Conservation (phyloP, 2,888 invertebrate genomes). For the Ophraella communa region DNA sequence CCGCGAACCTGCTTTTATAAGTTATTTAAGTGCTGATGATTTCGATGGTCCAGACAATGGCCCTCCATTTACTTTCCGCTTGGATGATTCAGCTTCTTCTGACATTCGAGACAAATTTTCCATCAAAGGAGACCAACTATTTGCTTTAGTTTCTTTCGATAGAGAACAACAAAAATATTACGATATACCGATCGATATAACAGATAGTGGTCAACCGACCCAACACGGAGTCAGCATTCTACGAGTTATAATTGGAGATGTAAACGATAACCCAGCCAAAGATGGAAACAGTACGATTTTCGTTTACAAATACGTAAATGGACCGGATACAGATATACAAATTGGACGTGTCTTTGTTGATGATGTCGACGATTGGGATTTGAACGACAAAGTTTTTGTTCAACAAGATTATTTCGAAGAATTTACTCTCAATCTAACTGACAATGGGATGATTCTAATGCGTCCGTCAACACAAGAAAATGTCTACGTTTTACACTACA, state of each 20-base stretch:
- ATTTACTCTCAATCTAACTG: slow-evolving; percentile 73
- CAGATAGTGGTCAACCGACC: slow-evolving; percentile 79
- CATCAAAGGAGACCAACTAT: slow-evolving; percentile 70
- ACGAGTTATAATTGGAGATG: slow-evolving; percentile 90
- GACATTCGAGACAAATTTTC: slow-evolving; percentile 76
- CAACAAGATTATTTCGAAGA: slow-evolving; percentile 65
- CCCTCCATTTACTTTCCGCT: slow-evolving; percentile 79
- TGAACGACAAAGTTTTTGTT: slow-evolving; percentile 84
- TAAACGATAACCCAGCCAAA: slow-evolving; percentile 90
- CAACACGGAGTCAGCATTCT: slow-evolving; percentile 83
- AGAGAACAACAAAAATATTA: slow-evolving; percentile 88
- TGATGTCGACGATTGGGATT: slow-evolving; percentile 97
- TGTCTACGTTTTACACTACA: slow-evolving; percentile 76
- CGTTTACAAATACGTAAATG: slow-evolving; percentile 89
- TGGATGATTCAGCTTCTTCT: slow-evolving; percentile 70
- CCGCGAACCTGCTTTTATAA: slow-evolving; percentile 68
- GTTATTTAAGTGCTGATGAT: slow-evolving; percentile 75
- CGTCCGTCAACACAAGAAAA: slow-evolving; percentile 76
- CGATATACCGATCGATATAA: slow-evolving; percentile 86
- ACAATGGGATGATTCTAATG: slow-evolving; percentile 90
- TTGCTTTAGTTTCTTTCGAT: slow-evolving; percentile 80
- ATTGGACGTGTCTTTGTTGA: slow-evolving; percentile 93
- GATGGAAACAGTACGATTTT: slow-evolving; percentile 89
- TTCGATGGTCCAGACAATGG: slow-evolving; percentile 85
- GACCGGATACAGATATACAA: slow-evolving; percentile 78